Evolutionary conservation across 2,113 vertebrate genomes (phyloP).

Genomic region (Myanophis thanlyinensis): DNA sequence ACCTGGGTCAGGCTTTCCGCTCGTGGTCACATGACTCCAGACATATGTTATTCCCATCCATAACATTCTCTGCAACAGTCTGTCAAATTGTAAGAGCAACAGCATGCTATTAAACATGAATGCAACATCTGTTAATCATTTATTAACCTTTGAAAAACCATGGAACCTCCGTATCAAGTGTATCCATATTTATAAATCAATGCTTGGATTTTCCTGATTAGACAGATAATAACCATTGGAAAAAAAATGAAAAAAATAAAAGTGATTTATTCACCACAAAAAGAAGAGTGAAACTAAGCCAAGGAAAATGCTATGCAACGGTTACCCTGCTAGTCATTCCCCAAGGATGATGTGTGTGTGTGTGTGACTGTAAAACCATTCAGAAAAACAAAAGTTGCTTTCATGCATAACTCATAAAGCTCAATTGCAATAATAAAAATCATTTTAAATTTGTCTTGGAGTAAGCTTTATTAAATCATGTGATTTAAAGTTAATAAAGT

Average conservation of each 20-base stretch:
- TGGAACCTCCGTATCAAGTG: background rate
- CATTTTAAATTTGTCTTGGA: background rate
- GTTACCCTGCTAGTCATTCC: background rate
- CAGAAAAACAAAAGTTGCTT: background rate
- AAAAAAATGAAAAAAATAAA: background rate
- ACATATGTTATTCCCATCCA: conserved; percentile 1
- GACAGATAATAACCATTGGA: background rate
- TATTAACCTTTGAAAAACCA: conserved; percentile 14
- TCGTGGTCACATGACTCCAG: background rate
- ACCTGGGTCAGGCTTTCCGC: background rate
- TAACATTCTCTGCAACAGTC: conserved; percentile 3
- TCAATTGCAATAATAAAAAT: background rate
- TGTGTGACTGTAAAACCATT: too few relatives aligned
- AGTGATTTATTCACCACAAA: background rate
- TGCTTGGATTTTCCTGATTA: background rate
- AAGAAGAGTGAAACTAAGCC: background rate
- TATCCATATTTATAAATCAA: conserved; percentile 7
- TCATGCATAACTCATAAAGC: background rate
- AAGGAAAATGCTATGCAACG: background rate
- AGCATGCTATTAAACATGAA: background rate
- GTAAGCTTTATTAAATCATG: background rate
- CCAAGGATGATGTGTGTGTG: too few relatives aligned
- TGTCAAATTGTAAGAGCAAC: background rate
- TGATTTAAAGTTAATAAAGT: background rate
- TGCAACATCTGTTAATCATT: background rate